phyloP scores from a whole-genome alignment of 1,140 invertebrate genomes.

The Cryptotermes secundus region DNA sequence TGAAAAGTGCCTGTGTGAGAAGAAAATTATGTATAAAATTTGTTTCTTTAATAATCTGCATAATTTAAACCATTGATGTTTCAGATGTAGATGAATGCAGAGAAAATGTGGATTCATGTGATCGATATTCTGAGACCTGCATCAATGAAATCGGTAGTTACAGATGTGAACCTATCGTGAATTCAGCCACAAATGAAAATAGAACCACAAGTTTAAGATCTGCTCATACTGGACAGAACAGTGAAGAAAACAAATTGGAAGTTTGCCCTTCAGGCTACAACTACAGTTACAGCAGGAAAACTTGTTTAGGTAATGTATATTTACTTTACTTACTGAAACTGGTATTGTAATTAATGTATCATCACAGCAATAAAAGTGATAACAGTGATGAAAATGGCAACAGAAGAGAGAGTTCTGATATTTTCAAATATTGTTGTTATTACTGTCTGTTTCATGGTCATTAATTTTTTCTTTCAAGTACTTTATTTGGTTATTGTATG shows the following conservation, averaged over 20 bases:
- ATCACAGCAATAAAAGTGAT: too few relatives aligned
- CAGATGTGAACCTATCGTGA: conserved; percentile 42
- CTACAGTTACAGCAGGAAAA: conserved; percentile 23
- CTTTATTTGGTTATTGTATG: too few relatives aligned
- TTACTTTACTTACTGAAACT: not conserved
- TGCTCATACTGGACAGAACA: not conserved
- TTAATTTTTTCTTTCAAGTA: too few relatives aligned
- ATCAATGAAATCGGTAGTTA: conserved; percentile 46
- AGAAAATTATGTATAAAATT: not conserved
- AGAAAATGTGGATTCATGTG: conserved; percentile 43
- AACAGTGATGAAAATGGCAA: too few relatives aligned
- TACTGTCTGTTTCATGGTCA: too few relatives aligned
- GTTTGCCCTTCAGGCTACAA: conserved; percentile 25
- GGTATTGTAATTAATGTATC: too few relatives aligned
- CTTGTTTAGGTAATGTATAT: conserved; percentile 28
- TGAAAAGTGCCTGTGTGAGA: not conserved
- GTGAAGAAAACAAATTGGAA: too few relatives aligned
- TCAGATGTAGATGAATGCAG: conserved; percentile 63
- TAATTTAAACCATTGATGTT: too few relatives aligned
- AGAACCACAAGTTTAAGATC: not conserved
- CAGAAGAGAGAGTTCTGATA: too few relatives aligned
- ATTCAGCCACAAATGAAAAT: not conserved
- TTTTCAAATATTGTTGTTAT: too few relatives aligned
- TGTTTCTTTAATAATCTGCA: too few relatives aligned
- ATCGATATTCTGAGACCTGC: conserved; percentile 41